Evolutionary conservation across 2,797 vertebrate genomes (phyloP).

Genomic region (Cottoperca gobio): DNA sequence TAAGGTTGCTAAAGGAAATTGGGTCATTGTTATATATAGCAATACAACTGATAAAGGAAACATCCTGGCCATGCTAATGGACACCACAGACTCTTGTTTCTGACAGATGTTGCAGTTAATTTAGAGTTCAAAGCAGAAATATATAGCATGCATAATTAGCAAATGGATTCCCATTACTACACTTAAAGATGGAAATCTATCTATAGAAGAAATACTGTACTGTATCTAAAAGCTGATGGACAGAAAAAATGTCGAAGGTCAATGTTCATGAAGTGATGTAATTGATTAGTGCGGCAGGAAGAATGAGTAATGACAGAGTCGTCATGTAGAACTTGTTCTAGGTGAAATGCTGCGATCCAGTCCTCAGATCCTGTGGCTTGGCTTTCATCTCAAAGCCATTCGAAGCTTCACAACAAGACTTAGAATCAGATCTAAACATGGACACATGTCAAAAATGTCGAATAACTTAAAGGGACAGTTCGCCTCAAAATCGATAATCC

Average conservation of each 20-base stretch:
- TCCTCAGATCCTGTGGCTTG: neutral
- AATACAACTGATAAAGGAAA: slow-evolving; percentile 27
- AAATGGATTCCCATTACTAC: slow-evolving; percentile 1
- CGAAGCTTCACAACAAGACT: slow-evolving; percentile 15
- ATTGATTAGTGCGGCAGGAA: slow-evolving; percentile 30
- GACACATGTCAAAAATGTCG: too few relatives aligned
- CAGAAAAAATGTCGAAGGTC: slow-evolving; percentile 10
- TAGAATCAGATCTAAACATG: slow-evolving; percentile 9
- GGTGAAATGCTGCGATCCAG: slow-evolving; percentile 26
- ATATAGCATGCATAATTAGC: slow-evolving; percentile 9
- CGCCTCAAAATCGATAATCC: too few relatives aligned
- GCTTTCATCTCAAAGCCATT: slow-evolving; percentile 18
- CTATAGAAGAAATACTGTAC: neutral
- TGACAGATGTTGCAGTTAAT: slow-evolving; percentile 38
- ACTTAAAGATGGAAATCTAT: slow-evolving; percentile 12
- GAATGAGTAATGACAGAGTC: slow-evolving; percentile 26
- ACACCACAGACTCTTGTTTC: slow-evolving; percentile 16
- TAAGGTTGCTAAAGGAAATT: slow-evolving; percentile 54
- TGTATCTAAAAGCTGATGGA: neutral
- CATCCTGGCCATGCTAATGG: slow-evolving; percentile 22
- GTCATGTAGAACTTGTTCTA: slow-evolving; percentile 12
- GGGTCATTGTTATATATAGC: slow-evolving; percentile 50
- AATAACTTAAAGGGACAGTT: too few relatives aligned
- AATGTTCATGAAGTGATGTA: slow-evolving; percentile 17
- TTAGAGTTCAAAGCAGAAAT: slow-evolving; percentile 43